Base-by-base conservation (phyloP, 2,888 invertebrate genomes). In the Nomada goodeniana region DNA sequence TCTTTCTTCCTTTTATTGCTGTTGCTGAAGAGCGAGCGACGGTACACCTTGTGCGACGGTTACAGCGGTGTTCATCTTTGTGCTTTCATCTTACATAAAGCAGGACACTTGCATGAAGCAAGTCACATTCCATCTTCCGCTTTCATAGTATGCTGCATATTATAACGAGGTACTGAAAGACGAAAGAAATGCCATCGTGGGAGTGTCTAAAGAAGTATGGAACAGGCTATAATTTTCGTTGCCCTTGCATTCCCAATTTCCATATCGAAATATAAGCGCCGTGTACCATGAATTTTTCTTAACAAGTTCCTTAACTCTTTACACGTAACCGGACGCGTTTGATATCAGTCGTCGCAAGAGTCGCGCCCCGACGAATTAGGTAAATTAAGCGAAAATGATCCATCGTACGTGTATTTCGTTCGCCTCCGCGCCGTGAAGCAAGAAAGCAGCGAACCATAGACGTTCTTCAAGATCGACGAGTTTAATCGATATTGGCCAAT, bases 401-500 rank as follows among this genome's bases (percentile, higher is more conserved):
- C 36, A 11, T 13, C 55, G 57, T 57, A 52, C 26, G 44, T 63
- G 36, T 36, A 7, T 36, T 36, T 44, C n/a, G 63, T 50, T 44
- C 18, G 42, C 23, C 5, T 0, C 1, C n/a, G 42, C n/a, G 5
- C n/a, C 61, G 67, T 71, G 63, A 72, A 68, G 36, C 26, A 20
- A 3, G 18, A 11, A 7, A 50, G 42, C 29, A n/a, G 20, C 60
- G 36, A 44, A 36, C 23, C 52, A 29, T 23, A 23, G 57, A 52
- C 63, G 57, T 13, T 65, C 70, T 71, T 65, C 60, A 53, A 52
- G 18, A 13, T 2, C 4, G 18, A 7, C 29, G 13, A n/a, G n/a
- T 68, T 72, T 68, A 72, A 80, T 80, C 67, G 57, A 61, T 57
- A 72, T 60, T 47, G 47, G 2, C 2, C 18, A 53, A 36, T 80